Evolutionary conservation across 1,140 invertebrate species (phyloP), one percentile per base, ranked within the genome.

Genomic region (Matsumurasca onukii): DNA sequence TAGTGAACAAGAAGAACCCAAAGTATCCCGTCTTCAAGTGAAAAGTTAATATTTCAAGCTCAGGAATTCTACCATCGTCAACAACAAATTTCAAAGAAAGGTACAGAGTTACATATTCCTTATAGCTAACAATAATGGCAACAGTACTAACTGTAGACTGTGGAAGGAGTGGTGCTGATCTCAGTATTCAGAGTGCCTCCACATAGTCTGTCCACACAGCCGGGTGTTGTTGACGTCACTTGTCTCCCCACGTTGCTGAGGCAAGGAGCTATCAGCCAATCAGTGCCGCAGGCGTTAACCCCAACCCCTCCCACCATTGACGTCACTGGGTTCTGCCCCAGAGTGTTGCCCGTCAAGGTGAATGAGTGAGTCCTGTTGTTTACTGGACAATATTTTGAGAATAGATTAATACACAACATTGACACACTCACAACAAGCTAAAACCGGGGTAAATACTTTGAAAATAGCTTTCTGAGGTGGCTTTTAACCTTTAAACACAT

Each of bases 211-310:
- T 91, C 90, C 0, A 88, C 85, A 73, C 87, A 91, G 0, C 82
- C 75, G 0, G 83, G 80, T 51, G 80, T 78, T 0, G 82, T 80
- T 5, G 66, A 51, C 0, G 81, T 82, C 13, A 81, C 81, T 15
- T 83, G 74, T 69, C 86, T 78, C 2, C 88, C 88, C 31, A 85
- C 81, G 72, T 89, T 90, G 0, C 80, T 82, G 0, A 88, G 88
- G 77, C 91, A 92, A 0, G 91, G 90, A 22, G 93, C 88, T 25
- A 89, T 80, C 0, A 93, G 75, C 88, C 90, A 93, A 76, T 93
- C 91, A 30, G 85, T 85, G 51, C 86, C 84, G 75, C 91, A 93
- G 20, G 83, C 82, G 67, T 85, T 85, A 55, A 79, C 77, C 0
- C 86, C 86, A 0, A 73, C 72, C 22, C 85, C 86, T 0, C 88